A percentile compares a stretch with the other conserved stretches of the same genome.
Conservation (phyloP, 2,888 invertebrate species). For the Sturmia bella region DNA sequence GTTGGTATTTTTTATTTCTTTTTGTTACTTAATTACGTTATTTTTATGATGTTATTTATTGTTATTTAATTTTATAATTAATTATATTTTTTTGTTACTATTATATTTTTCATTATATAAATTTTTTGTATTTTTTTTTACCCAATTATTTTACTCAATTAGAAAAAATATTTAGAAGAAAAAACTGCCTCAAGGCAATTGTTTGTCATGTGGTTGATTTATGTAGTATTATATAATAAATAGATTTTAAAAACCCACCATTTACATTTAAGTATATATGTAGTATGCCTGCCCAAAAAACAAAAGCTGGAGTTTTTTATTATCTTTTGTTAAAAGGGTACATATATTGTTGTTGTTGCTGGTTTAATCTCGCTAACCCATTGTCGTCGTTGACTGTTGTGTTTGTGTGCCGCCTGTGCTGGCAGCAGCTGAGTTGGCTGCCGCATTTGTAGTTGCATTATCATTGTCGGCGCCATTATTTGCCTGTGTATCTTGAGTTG, state of each 20-base stretch:
- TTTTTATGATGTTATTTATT: constrained; percentile 50
- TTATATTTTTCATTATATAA: constrained; percentile 65
- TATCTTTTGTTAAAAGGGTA: constrained; percentile 23
- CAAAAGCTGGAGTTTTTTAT: constrained; percentile 60
- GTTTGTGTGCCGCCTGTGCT: constrained; percentile 71
- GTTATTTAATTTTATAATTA: constrained; percentile 64
- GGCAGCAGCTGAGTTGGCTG: constrained; percentile 66
- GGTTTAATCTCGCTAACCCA: constrained; percentile 78
- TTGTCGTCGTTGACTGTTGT: constrained; percentile 79
- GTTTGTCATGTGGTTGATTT: constrained; percentile 60
- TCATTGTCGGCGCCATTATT: constrained; percentile 69
- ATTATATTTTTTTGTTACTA: constrained; percentile 63
- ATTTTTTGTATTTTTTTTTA: constrained; percentile 52
- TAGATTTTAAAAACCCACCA: constrained; percentile 35
- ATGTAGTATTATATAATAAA: constrained; percentile 46
- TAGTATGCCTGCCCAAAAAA: background rate
- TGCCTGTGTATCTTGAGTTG: constrained; percentile 73
- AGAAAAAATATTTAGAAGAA: constrained; percentile 67
- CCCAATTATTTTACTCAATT: constrained; percentile 67
- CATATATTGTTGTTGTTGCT: constrained; percentile 54
- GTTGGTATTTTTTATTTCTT: constrained; percentile 37
- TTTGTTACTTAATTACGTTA: constrained; percentile 50
- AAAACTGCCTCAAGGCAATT: constrained; percentile 67
- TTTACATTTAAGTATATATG: background rate
- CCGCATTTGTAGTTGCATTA: constrained; percentile 68